phyloP scores from a whole-genome alignment of 2,113 vertebrate species.

The Cyphomyrus discorhynchus region DNA sequence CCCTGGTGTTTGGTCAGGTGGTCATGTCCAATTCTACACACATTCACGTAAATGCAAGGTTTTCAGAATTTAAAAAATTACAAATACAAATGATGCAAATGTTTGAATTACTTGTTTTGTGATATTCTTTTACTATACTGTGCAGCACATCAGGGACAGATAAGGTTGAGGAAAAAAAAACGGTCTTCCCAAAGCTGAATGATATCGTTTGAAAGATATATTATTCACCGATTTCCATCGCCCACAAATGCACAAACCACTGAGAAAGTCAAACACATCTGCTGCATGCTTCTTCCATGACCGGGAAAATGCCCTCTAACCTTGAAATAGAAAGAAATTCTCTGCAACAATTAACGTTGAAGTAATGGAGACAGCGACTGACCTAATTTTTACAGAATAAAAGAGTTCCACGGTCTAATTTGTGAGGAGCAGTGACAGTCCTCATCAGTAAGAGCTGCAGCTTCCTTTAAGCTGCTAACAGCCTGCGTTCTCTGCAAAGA shows the following conservation, averaged over 20 bases:
- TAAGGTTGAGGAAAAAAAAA: background rate
- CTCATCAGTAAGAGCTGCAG: background rate
- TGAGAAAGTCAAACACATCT: background rate
- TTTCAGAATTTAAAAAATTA: background rate
- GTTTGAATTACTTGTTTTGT: background rate
- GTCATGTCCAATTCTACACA: background rate
- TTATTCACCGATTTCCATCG: background rate
- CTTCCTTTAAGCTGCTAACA: background rate
- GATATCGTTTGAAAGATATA: slow-evolving; percentile 1
- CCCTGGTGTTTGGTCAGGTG: background rate
- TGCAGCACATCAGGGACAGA: background rate
- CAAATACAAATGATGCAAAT: background rate
- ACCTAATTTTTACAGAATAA: background rate
- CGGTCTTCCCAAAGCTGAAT: background rate
- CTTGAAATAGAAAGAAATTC: background rate
- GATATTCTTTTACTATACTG: background rate
- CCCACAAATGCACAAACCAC: background rate
- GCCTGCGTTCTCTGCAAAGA: background rate
- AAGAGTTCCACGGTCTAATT: background rate
- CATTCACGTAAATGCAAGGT: background rate
- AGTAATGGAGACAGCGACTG: background rate
- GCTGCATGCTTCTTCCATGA: background rate
- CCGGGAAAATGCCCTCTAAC: background rate
- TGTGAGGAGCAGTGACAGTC: background rate
- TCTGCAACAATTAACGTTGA: background rate